Evolutionary conservation across 2,888 invertebrate species (phyloP).

Genomic region (Pyrrhopygopsis socrates): DNA sequence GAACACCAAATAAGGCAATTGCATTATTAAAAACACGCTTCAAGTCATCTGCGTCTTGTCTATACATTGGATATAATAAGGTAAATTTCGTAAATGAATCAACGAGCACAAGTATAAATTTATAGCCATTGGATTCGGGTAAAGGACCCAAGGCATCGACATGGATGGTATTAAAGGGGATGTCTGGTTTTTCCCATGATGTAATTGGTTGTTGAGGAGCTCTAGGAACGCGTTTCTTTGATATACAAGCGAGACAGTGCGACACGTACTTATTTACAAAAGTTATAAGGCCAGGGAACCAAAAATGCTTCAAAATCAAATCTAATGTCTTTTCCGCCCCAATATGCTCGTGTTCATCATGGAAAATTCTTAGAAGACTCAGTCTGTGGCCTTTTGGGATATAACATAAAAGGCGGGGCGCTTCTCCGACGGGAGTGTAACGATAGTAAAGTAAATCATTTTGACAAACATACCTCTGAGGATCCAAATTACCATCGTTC

Average conservation of each 20-base stretch:
- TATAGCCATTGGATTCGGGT: not conserved
- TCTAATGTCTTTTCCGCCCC: constrained; percentile 55
- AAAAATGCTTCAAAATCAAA: constrained; percentile 55
- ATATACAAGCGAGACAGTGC: constrained; percentile 27
- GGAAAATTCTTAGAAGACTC: too few species aligned
- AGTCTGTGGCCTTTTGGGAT: too few species aligned
- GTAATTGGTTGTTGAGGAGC: constrained; percentile 57
- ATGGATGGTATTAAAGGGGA: constrained; percentile 67
- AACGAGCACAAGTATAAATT: constrained; percentile 50
- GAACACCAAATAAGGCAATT: constrained; percentile 73
- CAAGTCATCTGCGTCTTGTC: constrained; percentile 76
- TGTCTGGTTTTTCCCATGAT: constrained; percentile 73
- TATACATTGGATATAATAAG: constrained; percentile 62
- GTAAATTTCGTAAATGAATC: constrained; percentile 79
- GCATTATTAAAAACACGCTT: constrained; percentile 36
- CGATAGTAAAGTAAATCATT: not conserved
- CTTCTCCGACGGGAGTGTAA: not conserved
- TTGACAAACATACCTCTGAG: not conserved
- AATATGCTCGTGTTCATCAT: not conserved
- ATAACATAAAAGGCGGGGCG: too few species aligned
- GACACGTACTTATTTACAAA: constrained; percentile 24
- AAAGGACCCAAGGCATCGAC: not conserved
- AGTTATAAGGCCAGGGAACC: constrained; percentile 57
- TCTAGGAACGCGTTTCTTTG: constrained; percentile 57
- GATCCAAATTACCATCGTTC: not conserved